These are phyloP conservation scores for Python bivittatus DNA, from an alignment of 2,113 vertebrate species.

Conservation along the genomic window DNA sequence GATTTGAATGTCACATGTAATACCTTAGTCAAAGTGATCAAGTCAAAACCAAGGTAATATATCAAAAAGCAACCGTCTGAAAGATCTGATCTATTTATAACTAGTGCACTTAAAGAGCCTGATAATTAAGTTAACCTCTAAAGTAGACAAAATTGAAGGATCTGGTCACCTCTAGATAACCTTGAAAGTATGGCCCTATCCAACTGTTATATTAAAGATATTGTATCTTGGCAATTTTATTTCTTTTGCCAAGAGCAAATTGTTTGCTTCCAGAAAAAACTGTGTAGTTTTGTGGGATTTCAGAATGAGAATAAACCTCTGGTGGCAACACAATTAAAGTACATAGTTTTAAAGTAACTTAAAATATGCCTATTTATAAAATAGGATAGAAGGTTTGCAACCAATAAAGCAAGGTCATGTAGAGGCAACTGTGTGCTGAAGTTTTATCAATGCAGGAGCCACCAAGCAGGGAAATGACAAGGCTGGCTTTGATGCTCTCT, in stretches of 20 bases:
- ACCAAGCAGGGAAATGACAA: background rate
- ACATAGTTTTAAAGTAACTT: background rate
- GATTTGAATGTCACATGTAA: background rate
- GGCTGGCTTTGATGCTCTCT: background rate
- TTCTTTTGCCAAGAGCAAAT: background rate
- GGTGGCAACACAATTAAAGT: background rate
- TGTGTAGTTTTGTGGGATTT: background rate
- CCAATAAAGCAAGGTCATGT: background rate
- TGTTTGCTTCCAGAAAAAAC: background rate
- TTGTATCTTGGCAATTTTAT: background rate
- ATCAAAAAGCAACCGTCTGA: background rate
- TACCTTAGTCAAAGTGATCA: background rate
- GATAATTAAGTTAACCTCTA: background rate
- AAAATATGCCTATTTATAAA: background rate
- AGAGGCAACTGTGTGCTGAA: background rate
- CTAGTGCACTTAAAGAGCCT: background rate
- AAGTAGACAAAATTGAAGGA: background rate
- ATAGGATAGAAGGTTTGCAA: background rate
- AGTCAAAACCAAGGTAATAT: background rate
- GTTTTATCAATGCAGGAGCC: background rate
- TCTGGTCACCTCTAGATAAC: background rate
- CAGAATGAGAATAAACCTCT: background rate
- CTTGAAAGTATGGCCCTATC: background rate
- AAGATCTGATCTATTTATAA: background rate
- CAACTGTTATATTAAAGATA: background rate